phyloP scores from a whole-genome alignment of 2,113 vertebrate genomes.

The Recurvirostra avosetta region DNA sequence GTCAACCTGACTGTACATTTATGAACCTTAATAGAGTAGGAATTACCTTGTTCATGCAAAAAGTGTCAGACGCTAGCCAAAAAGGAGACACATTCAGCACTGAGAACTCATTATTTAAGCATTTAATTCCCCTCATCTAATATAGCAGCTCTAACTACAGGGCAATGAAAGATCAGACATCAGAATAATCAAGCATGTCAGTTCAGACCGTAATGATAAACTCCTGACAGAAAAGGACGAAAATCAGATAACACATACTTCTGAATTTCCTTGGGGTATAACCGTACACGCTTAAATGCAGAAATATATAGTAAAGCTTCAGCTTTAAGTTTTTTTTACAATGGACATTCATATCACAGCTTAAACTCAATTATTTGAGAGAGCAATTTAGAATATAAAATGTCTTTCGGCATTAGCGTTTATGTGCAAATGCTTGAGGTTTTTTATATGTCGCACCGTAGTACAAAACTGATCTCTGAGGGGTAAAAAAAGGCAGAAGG shows the following conservation, averaged over 20 bases:
- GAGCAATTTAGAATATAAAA: not conserved
- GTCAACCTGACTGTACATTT: not conserved
- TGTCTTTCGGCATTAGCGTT: not conserved
- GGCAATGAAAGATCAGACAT: not conserved
- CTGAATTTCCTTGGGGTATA: not conserved
- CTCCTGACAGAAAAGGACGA: not conserved
- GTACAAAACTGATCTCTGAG: not conserved
- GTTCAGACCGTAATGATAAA: not conserved
- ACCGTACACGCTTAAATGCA: not conserved
- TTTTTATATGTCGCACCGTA: not conserved
- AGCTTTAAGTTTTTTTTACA: not conserved
- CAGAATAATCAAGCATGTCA: not conserved
- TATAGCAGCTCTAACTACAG: not conserved
- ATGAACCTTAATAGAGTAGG: not conserved
- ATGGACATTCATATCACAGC: not conserved
- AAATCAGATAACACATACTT: not conserved
- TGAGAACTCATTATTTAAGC: not conserved
- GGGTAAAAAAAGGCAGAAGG: not conserved
- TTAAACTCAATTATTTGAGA: not conserved
- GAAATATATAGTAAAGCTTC: not conserved
- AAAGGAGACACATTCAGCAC: not conserved
- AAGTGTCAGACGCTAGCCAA: not conserved
- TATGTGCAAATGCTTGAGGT: not conserved
- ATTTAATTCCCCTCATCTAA: slow-evolving; percentile 7
- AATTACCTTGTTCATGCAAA: not conserved